phyloP scores from a whole-genome alignment of 2,888 invertebrate genomes.

The Lathronympha strigana region DNA sequence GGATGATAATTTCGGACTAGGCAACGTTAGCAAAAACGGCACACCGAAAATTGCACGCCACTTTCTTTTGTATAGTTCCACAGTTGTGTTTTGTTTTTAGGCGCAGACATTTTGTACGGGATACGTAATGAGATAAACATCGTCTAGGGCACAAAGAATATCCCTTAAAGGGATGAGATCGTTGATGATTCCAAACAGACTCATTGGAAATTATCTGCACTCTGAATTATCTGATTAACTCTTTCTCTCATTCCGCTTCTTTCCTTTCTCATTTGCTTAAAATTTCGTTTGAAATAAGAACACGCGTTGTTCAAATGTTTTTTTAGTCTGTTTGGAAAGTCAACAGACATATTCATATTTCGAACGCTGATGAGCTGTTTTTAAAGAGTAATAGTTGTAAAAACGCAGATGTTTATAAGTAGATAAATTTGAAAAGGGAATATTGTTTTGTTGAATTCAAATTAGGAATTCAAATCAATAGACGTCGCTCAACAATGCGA shows the following conservation, averaged over 20 bases:
- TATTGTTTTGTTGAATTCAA: slow-evolving; percentile 46
- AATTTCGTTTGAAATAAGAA: slow-evolving; percentile 33
- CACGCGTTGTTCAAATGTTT: slow-evolving; percentile 19
- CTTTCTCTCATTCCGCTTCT: slow-evolving; percentile 32
- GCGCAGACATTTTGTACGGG: slow-evolving; percentile 16
- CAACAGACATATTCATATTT: slow-evolving; percentile 18
- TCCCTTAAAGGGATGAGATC: slow-evolving; percentile 25
- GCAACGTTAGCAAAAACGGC: slow-evolving; percentile 68
- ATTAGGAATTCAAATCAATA: slow-evolving; percentile 55
- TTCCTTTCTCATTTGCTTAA: slow-evolving; percentile 31
- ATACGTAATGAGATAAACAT: slow-evolving; percentile 27
- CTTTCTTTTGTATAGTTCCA: slow-evolving; percentile 11
- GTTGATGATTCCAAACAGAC: slow-evolving; percentile 32
- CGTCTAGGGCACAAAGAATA: slow-evolving; percentile 29
- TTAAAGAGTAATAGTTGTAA: neutral
- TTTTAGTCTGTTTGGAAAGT: slow-evolving; percentile 24
- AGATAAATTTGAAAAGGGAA: slow-evolving; percentile 10
- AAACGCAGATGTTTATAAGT: neutral
- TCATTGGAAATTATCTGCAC: slow-evolving; percentile 39
- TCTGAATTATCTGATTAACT: slow-evolving; percentile 39
- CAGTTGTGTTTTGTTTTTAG: slow-evolving; percentile 14
- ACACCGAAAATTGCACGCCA: neutral
- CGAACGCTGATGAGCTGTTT: slow-evolving; percentile 1
- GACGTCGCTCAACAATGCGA: slow-evolving; percentile 46
- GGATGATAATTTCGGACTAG: slow-evolving; percentile 77